These are phyloP conservation scores for Herpetotheres cachinnans DNA, from an alignment of 2,113 vertebrate genomes.

Conservation along the genomic window DNA sequence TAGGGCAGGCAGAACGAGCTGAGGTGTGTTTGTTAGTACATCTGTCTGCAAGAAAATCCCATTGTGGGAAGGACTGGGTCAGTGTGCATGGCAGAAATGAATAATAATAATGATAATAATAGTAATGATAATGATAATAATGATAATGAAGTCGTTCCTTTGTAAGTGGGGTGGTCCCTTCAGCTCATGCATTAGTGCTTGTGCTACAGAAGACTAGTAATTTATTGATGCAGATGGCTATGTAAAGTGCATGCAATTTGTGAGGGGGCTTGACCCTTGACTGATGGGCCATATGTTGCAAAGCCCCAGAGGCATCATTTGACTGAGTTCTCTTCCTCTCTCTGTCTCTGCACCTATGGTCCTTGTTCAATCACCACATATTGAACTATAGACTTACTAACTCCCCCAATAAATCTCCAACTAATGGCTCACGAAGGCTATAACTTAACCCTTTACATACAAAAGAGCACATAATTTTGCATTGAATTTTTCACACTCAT, in stretches of 20 bases:
- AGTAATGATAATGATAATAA: not conserved
- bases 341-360: conserved; percentile 73
- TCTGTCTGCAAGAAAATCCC: not conserved
- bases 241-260: conserved; percentile 87
- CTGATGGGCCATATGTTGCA: conserved; percentile 84
- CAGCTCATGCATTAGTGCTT: conserved; percentile 70
- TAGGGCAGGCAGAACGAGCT: not conserved
- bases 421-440: conserved; percentile 79
- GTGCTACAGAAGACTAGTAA: conserved; percentile 68
- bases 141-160: conserved; percentile 61
- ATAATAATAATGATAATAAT: not conserved
- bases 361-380: conserved; percentile 80
- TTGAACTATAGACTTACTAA: conserved; percentile 81
- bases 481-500: conserved; percentile 40
- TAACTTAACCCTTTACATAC: conserved; percentile 83
- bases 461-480: conserved; percentile 57
- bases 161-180: conserved; percentile 57
- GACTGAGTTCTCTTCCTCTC: conserved; percentile 77
- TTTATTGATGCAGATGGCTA: conserved; percentile 86
- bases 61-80: not conserved
- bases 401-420: conserved; percentile 78
- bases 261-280: conserved; percentile 89
- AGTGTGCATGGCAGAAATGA: not conserved
- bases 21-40: not conserved
- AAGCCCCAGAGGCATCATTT: conserved; percentile 78